Evolutionary conservation across 2,888 invertebrate genomes (phyloP), one percentile per base, ranked within the genome.

Genomic region (Dichetophora obliterata): DNA sequence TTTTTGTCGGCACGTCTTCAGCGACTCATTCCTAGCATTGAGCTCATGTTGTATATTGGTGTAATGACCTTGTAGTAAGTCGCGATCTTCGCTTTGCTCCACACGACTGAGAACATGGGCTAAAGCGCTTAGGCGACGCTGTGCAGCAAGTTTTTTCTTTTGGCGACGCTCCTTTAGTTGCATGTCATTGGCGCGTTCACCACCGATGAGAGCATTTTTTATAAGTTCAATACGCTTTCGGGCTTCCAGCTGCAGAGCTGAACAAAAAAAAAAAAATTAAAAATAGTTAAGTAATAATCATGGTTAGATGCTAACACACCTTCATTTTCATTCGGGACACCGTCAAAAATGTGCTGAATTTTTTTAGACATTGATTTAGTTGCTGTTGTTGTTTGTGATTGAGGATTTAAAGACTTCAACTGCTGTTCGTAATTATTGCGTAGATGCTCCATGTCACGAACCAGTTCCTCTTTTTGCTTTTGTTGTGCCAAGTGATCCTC

Each of bases 41-140:
- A 96, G 90, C 85, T 95, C 95, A 80, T 94, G 93, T 81, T 94
- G 94, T 75, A 95, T 94, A 81, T 93, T 93, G 82, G 94, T 94
- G 85, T 95, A 96, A 76, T 95, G 95, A 77, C 90, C 91, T 76
- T 96, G 92, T 2, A 94, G 90, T 8, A 93, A 90, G 83, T 94
- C 94, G 79, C 90, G 87, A 82, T 95, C 95, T 81, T 94, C 94
- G 82, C 93, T 93, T 86, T 90, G 90, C 81, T 94, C 93, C 19
- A 92, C 91, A 78, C 91, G 91, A 14, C 91, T 91, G 16, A 93
- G 85, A 1, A 91, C 90, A 81, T 91, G 91, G 0, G 92, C 92
- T 31, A 93, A 89, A 0, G 91, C 91, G 80, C 91, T 91, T 61
- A 90, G 70, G 31, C 93, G 88, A 68, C 92, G 91, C 84, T 95